These are phyloP conservation scores for Ellobium chinense DNA, from an alignment of 2,888 invertebrate species.

Conservation along the genomic window DNA sequence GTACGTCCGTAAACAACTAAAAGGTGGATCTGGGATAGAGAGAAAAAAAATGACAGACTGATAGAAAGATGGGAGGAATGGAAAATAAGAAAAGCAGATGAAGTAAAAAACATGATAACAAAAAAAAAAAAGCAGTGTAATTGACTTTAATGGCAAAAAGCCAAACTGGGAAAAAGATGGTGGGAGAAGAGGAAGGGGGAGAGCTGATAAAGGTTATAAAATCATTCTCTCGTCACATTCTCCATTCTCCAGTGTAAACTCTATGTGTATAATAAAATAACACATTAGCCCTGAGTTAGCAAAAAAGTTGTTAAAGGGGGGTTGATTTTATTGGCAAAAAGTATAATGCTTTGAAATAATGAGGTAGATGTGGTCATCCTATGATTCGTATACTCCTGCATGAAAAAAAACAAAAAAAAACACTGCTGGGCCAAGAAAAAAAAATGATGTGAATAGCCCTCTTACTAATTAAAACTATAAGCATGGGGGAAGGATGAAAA, in stretches of 20 bases:
- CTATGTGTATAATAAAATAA: neutral
- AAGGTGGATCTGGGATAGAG: neutral
- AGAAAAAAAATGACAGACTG: constrained; percentile 17
- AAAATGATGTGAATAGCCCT: too few species aligned
- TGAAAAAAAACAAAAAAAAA: too few species aligned
- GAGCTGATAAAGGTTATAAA: neutral
- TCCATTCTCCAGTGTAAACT: neutral
- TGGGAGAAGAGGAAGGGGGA: constrained; percentile 15
- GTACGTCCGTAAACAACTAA: neutral
- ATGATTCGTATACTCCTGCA: neutral
- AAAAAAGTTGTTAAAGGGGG: neutral
- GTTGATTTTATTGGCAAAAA: neutral
- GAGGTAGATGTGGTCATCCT: constrained; percentile 3
- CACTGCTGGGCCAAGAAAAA: too few species aligned
- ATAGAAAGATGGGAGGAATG: constrained; percentile 13
- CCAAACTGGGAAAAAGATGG: neutral
- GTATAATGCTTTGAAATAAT: constrained; percentile 1
- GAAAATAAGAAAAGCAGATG: neutral
- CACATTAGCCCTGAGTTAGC: neutral
- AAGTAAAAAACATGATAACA: too few species aligned
- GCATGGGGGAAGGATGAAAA: too few species aligned
- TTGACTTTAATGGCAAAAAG: too few species aligned
- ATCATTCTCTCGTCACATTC: neutral
- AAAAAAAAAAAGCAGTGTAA: too few species aligned
- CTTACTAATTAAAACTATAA: too few species aligned